These are phyloP conservation scores for Psylliodes chrysocephalus DNA, from an alignment of 2,888 invertebrate species.

Conservation along the genomic window DNA sequence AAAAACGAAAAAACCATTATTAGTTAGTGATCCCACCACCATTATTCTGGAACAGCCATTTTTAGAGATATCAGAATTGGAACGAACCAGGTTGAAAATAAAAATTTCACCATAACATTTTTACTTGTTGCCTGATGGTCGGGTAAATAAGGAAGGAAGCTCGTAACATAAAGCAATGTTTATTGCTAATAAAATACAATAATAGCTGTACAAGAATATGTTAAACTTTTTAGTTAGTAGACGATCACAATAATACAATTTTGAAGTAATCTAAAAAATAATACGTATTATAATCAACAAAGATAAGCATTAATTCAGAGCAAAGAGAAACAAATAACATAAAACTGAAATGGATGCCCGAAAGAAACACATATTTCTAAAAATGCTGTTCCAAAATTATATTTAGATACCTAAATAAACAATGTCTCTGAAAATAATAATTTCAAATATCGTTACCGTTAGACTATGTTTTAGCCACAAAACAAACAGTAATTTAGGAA, in stretches of 20 bases:
- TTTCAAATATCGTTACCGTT: neutral
- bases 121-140: slow-evolving; percentile 32
- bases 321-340: slow-evolving; percentile 24
- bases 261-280: slow-evolving; percentile 41
- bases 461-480: too few relatives aligned
- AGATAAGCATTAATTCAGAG: slow-evolving; percentile 24
- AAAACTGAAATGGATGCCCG: slow-evolving; percentile 11
- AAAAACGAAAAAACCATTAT: neutral
- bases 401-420: slow-evolving; percentile 31
- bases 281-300: slow-evolving; percentile 25
- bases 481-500: too few relatives aligned
- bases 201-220: slow-evolving; percentile 55
- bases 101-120: slow-evolving; percentile 33
- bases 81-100: slow-evolving; percentile 25
- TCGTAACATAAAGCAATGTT: slow-evolving; percentile 62
- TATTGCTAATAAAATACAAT: slow-evolving; percentile 62
- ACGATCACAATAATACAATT: slow-evolving; percentile 53
- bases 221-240: slow-evolving; percentile 50
- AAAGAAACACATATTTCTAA: slow-evolving; percentile 52
- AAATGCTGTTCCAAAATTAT: slow-evolving; percentile 60
- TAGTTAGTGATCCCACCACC: slow-evolving; percentile 43
- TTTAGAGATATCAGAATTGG: slow-evolving; percentile 55
- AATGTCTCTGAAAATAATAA: neutral
- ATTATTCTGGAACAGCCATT: slow-evolving; percentile 64
- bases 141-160: slow-evolving; percentile 50